These are phyloP conservation scores for Lasioglossum pauxillum DNA, from an alignment of 2,888 invertebrate genomes.

Conservation along the genomic window DNA sequence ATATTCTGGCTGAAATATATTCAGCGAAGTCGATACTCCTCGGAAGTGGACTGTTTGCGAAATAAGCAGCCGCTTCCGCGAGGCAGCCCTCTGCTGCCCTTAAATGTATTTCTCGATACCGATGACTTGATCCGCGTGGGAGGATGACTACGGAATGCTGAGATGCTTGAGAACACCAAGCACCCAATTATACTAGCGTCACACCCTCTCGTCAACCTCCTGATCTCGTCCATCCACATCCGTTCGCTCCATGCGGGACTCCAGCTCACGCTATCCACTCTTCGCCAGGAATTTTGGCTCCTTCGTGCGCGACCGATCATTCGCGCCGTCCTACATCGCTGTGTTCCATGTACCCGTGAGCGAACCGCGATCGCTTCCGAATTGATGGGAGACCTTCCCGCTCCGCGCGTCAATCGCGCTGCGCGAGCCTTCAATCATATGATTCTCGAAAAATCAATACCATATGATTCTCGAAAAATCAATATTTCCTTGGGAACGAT, in stretches of 20 bases:
- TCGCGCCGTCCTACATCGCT: too few species aligned
- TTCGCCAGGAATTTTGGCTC: slow-evolving; percentile 32
- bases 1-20: not conserved
- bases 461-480: too few species aligned
- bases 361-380: too few species aligned
- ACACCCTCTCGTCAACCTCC: not conserved
- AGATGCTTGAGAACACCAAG: not conserved
- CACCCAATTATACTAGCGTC: slow-evolving; percentile 5
- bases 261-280: not conserved
- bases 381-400: too few species aligned
- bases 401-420: too few species aligned
- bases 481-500: too few species aligned
- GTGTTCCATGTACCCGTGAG: too few species aligned
- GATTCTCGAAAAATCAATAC: too few species aligned
- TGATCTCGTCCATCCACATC: not conserved
- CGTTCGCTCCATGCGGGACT: slow-evolving; percentile 4
- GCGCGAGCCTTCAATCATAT: too few species aligned
- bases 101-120: not conserved
- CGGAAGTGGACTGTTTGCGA: not conserved
- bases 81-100: not conserved
- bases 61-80: not conserved
- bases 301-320: slow-evolving; percentile 10
- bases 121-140: not conserved
- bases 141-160: not conserved
- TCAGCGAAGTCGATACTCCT: not conserved